Evolutionary conservation across 2,797 vertebrate genomes (phyloP).

Genomic region (Silurus lanzhouensis): DNA sequence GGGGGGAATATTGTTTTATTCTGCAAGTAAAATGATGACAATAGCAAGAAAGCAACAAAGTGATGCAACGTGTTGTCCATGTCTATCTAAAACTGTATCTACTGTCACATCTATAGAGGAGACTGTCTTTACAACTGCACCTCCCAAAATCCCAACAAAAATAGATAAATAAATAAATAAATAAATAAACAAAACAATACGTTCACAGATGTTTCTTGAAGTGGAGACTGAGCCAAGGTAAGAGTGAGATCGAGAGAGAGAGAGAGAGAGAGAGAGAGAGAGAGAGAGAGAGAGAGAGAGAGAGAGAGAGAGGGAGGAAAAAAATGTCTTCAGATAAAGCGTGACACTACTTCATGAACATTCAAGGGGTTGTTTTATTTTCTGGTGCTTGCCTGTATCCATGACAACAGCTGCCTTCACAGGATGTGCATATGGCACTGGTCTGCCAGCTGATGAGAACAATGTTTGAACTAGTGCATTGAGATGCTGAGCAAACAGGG

Average conservation of each 20-base stretch:
- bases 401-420: constrained; percentile 99
- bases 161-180: constrained; percentile 25
- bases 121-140: constrained; percentile 2
- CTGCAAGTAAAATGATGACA: constrained; percentile 49
- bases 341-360: constrained; percentile 86
- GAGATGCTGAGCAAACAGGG: constrained; percentile 99
- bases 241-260: constrained; percentile 43
- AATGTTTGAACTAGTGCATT: constrained; percentile 99
- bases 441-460: constrained; percentile 99
- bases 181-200: constrained; percentile 68
- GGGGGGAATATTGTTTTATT: constrained; percentile 4
- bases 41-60: constrained; percentile 51
- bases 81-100: constrained; percentile 24
- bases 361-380: constrained; percentile 87
- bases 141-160: constrained; percentile 59
- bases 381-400: constrained; percentile 95
- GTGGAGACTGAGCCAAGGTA: constrained; percentile 60
- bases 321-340: constrained; percentile 73
- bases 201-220: constrained; percentile 69
- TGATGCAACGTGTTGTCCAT: constrained; percentile 59
- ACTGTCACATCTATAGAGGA: background rate
- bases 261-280: background rate
- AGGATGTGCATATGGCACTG: constrained; percentile 97
- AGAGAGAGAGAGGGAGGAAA: constrained; percentile 16
- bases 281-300: constrained; percentile 7